phyloP scores from a whole-genome alignment of 2,113 vertebrate species.

The Myrmophylax atrothorax region DNA sequence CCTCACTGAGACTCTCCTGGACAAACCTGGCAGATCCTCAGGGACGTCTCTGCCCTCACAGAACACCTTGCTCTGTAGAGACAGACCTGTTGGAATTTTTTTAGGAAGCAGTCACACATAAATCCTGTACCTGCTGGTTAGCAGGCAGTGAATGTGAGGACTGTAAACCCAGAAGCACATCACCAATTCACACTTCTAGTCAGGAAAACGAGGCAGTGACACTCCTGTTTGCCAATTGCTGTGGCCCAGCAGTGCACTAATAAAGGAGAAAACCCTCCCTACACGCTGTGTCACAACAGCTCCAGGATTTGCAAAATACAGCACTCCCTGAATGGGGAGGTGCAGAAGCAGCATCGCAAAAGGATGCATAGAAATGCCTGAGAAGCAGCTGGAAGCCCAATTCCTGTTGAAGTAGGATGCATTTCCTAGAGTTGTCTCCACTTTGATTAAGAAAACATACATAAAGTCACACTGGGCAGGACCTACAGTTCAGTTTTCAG shows the following conservation, averaged over 20 bases:
- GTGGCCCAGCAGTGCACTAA: accelerated
- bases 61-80: background rate
- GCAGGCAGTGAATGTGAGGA: background rate
- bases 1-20: background rate
- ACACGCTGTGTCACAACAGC: background rate
- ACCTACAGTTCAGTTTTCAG: background rate
- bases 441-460: background rate
- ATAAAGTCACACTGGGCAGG: accelerated
- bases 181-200: background rate
- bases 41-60: background rate
- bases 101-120: background rate
- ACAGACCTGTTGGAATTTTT: no score
- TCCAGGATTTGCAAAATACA: background rate
- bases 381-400: background rate
- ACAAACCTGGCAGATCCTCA: background rate
- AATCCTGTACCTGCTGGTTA: background rate
- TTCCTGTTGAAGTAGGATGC: background rate
- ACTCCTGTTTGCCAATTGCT: background rate
- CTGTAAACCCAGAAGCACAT: background rate
- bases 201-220: background rate
- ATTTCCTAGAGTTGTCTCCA: background rate
- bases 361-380: background rate
- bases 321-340: background rate
- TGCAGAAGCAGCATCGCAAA: background rate
- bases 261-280: background rate